A percentile compares a stretch with the other conserved stretches of the same genome.
Conservation (phyloP, 1,140 invertebrate species). For the Lordiphosa mommai region DNA sequence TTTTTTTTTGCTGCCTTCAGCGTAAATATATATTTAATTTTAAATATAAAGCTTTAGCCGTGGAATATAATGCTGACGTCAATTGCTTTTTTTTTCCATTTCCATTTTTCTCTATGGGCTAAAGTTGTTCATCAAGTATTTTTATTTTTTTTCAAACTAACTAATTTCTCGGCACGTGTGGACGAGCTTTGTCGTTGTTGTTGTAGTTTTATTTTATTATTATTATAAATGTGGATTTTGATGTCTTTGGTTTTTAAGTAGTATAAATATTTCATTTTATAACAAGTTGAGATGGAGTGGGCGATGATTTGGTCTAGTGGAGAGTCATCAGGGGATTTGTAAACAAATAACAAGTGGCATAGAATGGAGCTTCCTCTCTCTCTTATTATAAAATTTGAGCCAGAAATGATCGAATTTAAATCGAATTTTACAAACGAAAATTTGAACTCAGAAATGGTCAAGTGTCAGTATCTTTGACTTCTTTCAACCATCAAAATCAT, state of each 20-base stretch:
- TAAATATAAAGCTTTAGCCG: conserved; percentile 56
- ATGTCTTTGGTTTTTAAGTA: conserved; percentile 39
- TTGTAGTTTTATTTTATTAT: conserved; percentile 4
- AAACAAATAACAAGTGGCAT: too few species aligned
- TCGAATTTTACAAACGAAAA: too few species aligned
- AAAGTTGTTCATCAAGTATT: conserved; percentile 65
- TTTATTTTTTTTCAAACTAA: conserved; percentile 39
- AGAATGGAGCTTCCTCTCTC: too few species aligned
- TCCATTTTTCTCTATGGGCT: conserved; percentile 49
- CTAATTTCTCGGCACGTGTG: conserved; percentile 64
- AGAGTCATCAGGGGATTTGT: too few species aligned
- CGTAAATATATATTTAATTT: conserved; percentile 50
- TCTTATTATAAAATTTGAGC: too few species aligned
- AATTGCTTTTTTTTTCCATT: conserved; percentile 69
- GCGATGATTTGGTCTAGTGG: not conserved
- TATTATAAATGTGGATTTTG: conserved; percentile 22
- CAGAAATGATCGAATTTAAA: too few species aligned
- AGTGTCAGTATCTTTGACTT: too few species aligned
- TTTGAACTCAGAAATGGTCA: too few species aligned
- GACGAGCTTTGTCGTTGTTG: conserved; percentile 42
- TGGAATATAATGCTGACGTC: conserved; percentile 75
- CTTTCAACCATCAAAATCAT: too few species aligned
- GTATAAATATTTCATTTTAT: conserved; percentile 55
- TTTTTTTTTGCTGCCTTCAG: conserved; percentile 56
- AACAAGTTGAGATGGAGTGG: conserved; percentile 25